Evolutionary conservation across 2,797 vertebrate species (phyloP).

Genomic region (Chaunax sp.): DNA sequence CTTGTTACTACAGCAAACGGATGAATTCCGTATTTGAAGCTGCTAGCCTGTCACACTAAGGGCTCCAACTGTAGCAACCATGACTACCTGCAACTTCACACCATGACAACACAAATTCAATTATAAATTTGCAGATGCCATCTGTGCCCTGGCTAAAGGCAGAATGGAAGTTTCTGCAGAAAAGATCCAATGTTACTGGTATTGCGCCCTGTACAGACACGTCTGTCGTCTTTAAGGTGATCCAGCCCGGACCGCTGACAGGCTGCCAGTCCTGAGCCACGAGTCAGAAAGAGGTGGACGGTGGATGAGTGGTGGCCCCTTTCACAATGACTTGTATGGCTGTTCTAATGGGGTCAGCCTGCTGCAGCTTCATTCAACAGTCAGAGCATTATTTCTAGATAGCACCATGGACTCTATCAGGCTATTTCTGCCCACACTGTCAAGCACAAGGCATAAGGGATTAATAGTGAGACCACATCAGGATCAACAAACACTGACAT

Average conservation of each 20-base stretch:
- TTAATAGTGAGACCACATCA: constrained; percentile 39
- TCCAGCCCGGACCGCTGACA: constrained; percentile 2
- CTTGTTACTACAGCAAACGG: too few relatives aligned
- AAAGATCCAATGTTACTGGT: not conserved
- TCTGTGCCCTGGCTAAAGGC: too few relatives aligned
- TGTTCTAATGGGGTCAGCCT: constrained; percentile 51
- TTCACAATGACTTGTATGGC: constrained; percentile 39
- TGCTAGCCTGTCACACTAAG: too few relatives aligned
- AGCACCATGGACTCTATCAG: constrained; percentile 13
- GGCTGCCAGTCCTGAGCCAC: constrained; percentile 13
- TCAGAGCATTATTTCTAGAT: constrained; percentile 45
- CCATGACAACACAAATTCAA: too few relatives aligned
- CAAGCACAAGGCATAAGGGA: constrained; percentile 15
- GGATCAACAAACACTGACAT: constrained; percentile 28
- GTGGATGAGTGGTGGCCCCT: constrained; percentile 18
- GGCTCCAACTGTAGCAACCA: too few relatives aligned
- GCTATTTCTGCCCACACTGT: constrained; percentile 49
- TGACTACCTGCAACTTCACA: too few relatives aligned
- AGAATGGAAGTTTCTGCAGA: not conserved
- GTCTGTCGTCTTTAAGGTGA: not conserved
- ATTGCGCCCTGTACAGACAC: not conserved
- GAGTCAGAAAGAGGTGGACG: constrained; percentile 17
- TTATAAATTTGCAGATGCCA: too few relatives aligned
- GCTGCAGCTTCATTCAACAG: constrained; percentile 48
- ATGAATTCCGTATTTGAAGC: too few relatives aligned